These are phyloP conservation scores for Chondrosia reniformis DNA, from an alignment of 37 sponge, comb jelly and placozoan genomes.

Conservation along the genomic window DNA sequence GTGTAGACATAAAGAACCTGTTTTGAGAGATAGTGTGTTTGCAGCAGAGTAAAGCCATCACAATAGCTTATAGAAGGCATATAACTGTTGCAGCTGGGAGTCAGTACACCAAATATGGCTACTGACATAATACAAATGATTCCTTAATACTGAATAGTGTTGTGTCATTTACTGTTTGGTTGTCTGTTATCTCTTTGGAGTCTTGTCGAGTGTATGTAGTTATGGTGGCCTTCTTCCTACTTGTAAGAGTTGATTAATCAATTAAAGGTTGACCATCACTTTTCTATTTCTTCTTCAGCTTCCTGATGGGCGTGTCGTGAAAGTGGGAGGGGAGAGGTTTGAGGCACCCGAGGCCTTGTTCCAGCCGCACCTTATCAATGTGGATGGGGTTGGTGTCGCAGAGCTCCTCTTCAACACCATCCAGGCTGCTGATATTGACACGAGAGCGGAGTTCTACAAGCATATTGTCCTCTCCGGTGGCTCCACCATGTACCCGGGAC, in stretches of 20 bases:
- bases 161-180: too few species aligned
- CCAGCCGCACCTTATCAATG: constrained; percentile 96
- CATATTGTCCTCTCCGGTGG: constrained; percentile 99
- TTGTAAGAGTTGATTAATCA: background rate
- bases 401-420: constrained; percentile 98
- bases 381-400: constrained; percentile 94
- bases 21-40: too few species aligned
- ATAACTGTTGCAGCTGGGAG: too few species aligned
- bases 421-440: constrained; percentile 98
- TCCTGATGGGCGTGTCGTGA: constrained; percentile 96
- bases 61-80: too few species aligned
- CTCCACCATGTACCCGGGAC: constrained; percentile 99
- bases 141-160: too few species aligned
- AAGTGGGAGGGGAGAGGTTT: constrained; percentile 97
- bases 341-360: constrained; percentile 97
- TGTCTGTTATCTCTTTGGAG: too few species aligned
- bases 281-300: constrained; percentile 38
- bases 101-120: too few species aligned
- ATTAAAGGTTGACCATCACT: background rate
- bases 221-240: background rate
- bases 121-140: too few species aligned
- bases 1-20: too few species aligned
- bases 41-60: too few species aligned
- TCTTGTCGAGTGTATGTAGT: background rate
- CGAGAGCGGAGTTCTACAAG: constrained; percentile 95